Evolutionary conservation across 2,888 invertebrate species (phyloP).

Genomic region (Eristalinus aeneus): DNA sequence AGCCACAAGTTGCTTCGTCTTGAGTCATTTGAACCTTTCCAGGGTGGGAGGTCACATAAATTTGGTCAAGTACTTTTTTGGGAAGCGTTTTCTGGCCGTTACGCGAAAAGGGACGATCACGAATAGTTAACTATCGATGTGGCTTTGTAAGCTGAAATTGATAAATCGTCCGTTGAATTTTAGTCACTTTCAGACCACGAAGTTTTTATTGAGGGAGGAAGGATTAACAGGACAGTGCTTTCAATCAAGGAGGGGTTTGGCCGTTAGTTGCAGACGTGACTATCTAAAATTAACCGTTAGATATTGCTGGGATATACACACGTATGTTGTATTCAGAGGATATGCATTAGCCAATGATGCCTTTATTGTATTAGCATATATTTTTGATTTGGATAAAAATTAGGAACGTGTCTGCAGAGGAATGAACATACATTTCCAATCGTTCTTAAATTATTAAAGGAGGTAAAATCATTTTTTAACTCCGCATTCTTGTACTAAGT

Average conservation of each 20-base stretch:
- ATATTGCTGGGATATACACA: too few relatives aligned
- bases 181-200: neutral
- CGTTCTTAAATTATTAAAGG: too few relatives aligned
- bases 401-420: too few relatives aligned
- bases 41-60: constrained; percentile 38
- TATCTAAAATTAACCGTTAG: too few relatives aligned
- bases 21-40: constrained; percentile 21
- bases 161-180: constrained; percentile 8
- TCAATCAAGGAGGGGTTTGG: neutral
- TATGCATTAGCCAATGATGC: too few relatives aligned
- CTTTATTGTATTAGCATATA: too few relatives aligned
- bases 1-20: neutral
- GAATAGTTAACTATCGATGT: constrained; percentile 31
- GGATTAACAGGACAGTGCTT: neutral
- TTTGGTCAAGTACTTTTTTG: constrained; percentile 23
- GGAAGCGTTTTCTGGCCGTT: neutral
- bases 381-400: too few relatives aligned
- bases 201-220: neutral
- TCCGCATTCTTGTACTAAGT: too few relatives aligned
- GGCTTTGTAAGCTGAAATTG: constrained; percentile 35
- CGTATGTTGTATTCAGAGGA: too few relatives aligned
- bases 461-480: too few relatives aligned
- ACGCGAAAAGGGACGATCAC: neutral
- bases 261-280: too few relatives aligned
- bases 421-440: too few relatives aligned